Conservation (phyloP, 2,888 invertebrate species). For the Drosophila suboccidentalis region DNA sequence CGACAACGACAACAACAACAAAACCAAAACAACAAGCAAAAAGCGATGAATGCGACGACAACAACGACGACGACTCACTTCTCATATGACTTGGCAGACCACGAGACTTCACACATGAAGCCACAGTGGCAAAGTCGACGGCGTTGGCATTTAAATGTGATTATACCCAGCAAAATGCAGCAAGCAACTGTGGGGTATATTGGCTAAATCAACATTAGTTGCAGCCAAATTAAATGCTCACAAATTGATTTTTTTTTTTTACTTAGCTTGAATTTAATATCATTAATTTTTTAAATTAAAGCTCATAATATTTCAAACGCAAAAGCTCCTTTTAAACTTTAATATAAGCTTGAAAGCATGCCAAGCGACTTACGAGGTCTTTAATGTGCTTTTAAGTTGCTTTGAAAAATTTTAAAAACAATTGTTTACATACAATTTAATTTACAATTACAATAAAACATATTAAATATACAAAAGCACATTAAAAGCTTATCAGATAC, state of each 20-base stretch:
- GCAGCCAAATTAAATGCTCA: background rate
- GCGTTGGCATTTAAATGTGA: constrained; percentile 70
- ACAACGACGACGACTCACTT: constrained; percentile 65
- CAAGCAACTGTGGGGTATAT: background rate
- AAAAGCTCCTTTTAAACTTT: background rate
- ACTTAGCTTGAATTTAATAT: background rate
- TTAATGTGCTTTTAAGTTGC: background rate
- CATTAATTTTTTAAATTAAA: background rate
- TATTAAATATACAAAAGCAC: background rate
- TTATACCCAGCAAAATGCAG: constrained; percentile 44
- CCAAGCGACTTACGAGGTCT: too few species aligned
- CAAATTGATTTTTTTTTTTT: background rate
- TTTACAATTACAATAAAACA: background rate
- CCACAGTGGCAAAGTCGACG: constrained; percentile 57
- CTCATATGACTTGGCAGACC: constrained; percentile 80
- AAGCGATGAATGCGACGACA: constrained; percentile 15
- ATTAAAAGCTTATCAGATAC: background rate
- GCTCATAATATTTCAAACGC: background rate
- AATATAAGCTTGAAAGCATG: too few species aligned
- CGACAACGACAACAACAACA: constrained; percentile 19
- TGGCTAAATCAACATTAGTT: background rate
- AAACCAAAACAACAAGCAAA: constrained; percentile 30
- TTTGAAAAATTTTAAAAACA: background rate
- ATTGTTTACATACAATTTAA: background rate
- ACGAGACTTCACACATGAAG: constrained; percentile 77